Evolutionary conservation across 2,888 invertebrate species (phyloP).

Genomic region (Microplitis deprimator): DNA sequence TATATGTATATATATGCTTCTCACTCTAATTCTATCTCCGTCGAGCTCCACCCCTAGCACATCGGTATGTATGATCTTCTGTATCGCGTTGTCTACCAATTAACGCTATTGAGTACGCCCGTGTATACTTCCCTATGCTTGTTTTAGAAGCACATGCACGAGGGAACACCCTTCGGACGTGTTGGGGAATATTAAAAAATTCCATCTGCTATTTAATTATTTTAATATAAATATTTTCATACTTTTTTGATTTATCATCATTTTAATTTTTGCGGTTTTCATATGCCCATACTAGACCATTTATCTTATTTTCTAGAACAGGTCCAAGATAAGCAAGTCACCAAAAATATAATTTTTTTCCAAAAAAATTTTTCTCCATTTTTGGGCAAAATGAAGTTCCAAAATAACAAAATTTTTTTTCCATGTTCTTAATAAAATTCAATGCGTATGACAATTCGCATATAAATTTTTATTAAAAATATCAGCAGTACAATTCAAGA

Average conservation of each 20-base stretch:
- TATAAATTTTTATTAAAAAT: too few relatives aligned
- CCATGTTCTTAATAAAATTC: too few relatives aligned
- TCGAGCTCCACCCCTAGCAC: conserved; percentile 33
- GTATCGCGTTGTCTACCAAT: conserved; percentile 66
- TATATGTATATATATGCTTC: not conserved
- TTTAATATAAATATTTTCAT: not conserved
- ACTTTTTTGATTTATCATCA: not conserved
- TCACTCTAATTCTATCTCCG: conserved; percentile 41
- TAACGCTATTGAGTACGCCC: conserved; percentile 63
- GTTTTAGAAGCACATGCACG: conserved; percentile 16
- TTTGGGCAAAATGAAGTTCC: too few relatives aligned
- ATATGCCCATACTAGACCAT: too few relatives aligned
- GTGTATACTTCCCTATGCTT: conserved; percentile 17
- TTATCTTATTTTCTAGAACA: too few relatives aligned
- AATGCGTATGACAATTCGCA: too few relatives aligned
- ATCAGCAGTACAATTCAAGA: too few relatives aligned
- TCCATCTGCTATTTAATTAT: not conserved
- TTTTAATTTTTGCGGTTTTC: too few relatives aligned
- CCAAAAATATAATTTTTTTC: too few relatives aligned
- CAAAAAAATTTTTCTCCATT: too few relatives aligned
- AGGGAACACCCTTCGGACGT: not conserved
- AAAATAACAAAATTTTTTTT: too few relatives aligned
- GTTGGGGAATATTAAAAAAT: not conserved
- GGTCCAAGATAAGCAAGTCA: too few relatives aligned
- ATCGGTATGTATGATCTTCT: conserved; percentile 48